A percentile compares a stretch with the other conserved stretches of the same genome.
These are phyloP conservation scores for Hybognathus amarus DNA, from an alignment of 2,797 vertebrate genomes.

Conservation along the genomic window DNA sequence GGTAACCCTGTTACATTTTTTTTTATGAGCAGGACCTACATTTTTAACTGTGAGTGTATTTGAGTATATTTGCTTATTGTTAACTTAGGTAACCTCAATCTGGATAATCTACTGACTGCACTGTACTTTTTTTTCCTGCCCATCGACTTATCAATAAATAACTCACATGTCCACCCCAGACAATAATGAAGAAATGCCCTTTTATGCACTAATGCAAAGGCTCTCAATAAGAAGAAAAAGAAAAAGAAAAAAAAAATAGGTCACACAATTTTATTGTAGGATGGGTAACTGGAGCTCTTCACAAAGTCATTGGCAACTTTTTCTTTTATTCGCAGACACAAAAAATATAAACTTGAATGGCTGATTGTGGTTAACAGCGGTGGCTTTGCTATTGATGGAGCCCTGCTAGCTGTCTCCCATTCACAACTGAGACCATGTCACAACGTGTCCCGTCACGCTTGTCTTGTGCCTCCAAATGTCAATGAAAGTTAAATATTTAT, in stretches of 20 bases:
- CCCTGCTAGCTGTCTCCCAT: conserved; percentile 37
- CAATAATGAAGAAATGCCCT: conserved; percentile 72
- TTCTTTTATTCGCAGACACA: conserved; percentile 58
- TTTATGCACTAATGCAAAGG: conserved; percentile 64
- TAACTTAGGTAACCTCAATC: background rate
- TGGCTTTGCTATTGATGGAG: conserved; percentile 49
- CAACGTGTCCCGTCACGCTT: conserved; percentile 49
- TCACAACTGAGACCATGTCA: conserved; percentile 33
- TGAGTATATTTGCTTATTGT: background rate
- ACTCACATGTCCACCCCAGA: conserved; percentile 63
- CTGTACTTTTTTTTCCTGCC: background rate
- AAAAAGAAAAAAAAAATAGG: conserved; percentile 46
- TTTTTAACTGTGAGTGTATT: background rate
- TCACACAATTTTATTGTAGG: conserved; percentile 63
- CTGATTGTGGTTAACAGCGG: conserved; percentile 46
- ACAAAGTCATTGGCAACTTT: conserved; percentile 54
- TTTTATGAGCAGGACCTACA: background rate
- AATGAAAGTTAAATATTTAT: conserved; percentile 55
- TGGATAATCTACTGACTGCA: background rate
- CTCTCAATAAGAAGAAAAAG: conserved; percentile 27
- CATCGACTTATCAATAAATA: conserved; percentile 53
- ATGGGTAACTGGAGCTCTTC: conserved; percentile 60
- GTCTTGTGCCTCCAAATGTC: conserved; percentile 37
- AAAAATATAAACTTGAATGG: conserved; percentile 50
- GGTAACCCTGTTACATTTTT: background rate